Conservation (phyloP, 2,113 vertebrate species). For the Eidolon helvum region DNA sequence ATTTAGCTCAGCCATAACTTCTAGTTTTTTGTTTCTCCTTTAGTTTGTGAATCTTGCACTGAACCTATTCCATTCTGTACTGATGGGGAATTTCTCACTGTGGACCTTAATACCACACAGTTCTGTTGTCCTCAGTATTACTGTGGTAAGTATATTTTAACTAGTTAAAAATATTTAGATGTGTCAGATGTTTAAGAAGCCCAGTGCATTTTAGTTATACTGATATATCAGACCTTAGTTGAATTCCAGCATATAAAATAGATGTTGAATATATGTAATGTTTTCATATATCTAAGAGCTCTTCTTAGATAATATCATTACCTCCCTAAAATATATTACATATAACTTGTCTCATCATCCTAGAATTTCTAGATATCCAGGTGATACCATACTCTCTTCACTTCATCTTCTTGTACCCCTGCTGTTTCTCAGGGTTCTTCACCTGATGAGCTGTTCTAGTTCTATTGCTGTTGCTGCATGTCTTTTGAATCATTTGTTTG, state of each 20-base stretch:
- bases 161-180: not conserved
- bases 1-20: conserved; percentile 28
- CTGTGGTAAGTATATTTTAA: conserved; percentile 87
- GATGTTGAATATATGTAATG: not conserved
- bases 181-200: not conserved
- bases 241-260: not conserved
- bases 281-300: not conserved
- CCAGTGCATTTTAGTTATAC: not conserved
- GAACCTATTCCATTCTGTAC: conserved; percentile 90
- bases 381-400: not conserved
- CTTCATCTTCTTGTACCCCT: not conserved
- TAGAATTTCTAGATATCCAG: not conserved
- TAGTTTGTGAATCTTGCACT: conserved; percentile 92
- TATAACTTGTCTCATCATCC: not conserved
- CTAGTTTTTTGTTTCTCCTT: conserved; percentile 38
- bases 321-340: not conserved
- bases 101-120: conserved; percentile 90
- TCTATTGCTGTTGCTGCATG: not conserved
- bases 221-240: not conserved
- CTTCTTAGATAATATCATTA: not conserved
- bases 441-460: no score
- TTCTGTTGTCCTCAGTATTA: conserved; percentile 95
- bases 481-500: not conserved
- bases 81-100: conserved; percentile 93
- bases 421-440: not conserved